Evolutionary conservation across 2,113 vertebrate species (phyloP).

Genomic region (Oryctolagus cuniculus): mOryCun1.1 NC_091453.1:3598001-3598500

Average conservation of each 20-base stretch:
- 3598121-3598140: background rate
- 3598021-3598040: background rate
- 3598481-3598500: too few relatives aligned
- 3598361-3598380: too few relatives aligned
- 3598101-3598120: slow-evolving; percentile 50
- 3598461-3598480: too few relatives aligned
- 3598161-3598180: background rate
- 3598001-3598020: slow-evolving; percentile 4
- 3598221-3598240: slow-evolving; percentile 14
- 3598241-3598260: background rate
- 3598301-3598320: background rate
- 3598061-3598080: background rate
- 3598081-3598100: background rate
- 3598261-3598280: background rate
- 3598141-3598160: background rate
- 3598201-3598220: background rate
- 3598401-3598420: too few relatives aligned
- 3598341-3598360: too few relatives aligned
- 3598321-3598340: too few relatives aligned
- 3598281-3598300: background rate
- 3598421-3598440: too few relatives aligned
- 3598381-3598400: too few relatives aligned
- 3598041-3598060: slow-evolving; percentile 6
- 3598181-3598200: background rate
- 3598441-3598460: too few relatives aligned